phyloP scores from a whole-genome alignment of 2,113 vertebrate species.

The Loxodonta africana region DNA sequence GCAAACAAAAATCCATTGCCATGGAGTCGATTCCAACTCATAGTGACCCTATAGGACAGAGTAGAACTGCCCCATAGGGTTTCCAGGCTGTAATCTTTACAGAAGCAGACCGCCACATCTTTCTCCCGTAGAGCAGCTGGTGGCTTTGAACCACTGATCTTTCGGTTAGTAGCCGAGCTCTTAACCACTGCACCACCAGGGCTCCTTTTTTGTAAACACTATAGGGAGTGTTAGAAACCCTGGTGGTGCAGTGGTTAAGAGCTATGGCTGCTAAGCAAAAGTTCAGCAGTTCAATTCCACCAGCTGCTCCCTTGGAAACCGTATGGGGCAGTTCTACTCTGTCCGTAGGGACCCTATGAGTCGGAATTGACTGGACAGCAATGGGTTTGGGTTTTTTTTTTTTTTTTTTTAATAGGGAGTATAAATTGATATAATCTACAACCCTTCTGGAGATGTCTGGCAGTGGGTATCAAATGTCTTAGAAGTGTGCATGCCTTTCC shows the following conservation, averaged over 20 bases:
- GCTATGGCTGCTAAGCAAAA: too few species aligned
- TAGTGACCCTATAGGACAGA: not conserved
- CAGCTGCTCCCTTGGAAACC: too few species aligned
- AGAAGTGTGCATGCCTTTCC: not conserved
- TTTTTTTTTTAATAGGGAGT: not conserved
- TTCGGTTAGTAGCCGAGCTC: not conserved
- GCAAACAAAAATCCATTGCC: not conserved
- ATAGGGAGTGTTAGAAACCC: not conserved
- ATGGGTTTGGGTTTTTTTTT: too few species aligned
- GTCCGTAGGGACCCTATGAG: too few species aligned
- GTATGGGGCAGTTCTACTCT: too few species aligned
- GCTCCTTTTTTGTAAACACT: not conserved
- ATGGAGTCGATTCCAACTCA: not conserved
- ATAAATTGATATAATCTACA: not conserved
- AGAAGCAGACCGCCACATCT: too few species aligned
- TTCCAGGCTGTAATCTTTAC: not conserved
- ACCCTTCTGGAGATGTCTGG: slow-evolving; percentile 6
- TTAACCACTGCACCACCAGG: not conserved
- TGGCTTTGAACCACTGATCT: not conserved
- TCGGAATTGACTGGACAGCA: too few species aligned
- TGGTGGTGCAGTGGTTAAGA: too few species aligned
- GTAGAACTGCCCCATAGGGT: not conserved
- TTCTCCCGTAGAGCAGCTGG: too few species aligned
- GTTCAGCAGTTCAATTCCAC: too few species aligned
- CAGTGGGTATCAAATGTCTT: slow-evolving; percentile 6